Base-by-base conservation (phyloP, 2,888 invertebrate genomes). In the Vandiemenella viatica region DNA sequence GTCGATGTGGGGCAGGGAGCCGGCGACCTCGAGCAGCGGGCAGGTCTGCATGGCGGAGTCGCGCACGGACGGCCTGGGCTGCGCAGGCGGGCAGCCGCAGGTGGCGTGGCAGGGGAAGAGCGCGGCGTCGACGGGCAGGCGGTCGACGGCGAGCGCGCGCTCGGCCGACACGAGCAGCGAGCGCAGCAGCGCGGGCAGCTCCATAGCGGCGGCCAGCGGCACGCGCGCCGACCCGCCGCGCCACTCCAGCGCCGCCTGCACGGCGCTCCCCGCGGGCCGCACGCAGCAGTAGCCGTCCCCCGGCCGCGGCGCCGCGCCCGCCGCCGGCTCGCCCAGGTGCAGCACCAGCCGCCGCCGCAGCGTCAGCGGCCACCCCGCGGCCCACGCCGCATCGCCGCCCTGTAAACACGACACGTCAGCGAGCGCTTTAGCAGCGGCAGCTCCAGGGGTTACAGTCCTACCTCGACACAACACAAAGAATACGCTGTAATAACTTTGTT, bases 1-100 rank as follows among this genome's bases (percentile, higher is more conserved):
- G 65, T 81, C 80, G 58, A 80, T 80, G 64, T 80, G 80, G 53
- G 80, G 80, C 65, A 80, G 79, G 41, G 75, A 72, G 22, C 76
- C 76, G 46, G 76, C 79, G 58, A 78, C 68, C 62, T 79, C 79
- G 63, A 79, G 79, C 65, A 76, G 74, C 54, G 75, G 68, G 62
- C 69, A 69, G 53, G 70, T 68, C 58, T 71, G 68, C 50, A 69
- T 69, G 37, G 67, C 65, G 18, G 65, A 63, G 58, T 70, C 69
- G 53, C 64, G 21, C 42, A 18, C 19, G 32, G 20, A 51, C 47
- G 17, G 49, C 50, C 15, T 52, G 53, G 43, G 51, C 40, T 44
- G 56, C 58, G 26, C 55, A 60, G 4, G 47, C 50, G 37, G 50
- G 52, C 63, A 63, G 40, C 58, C 58, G 55, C 63, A 65, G n/a